phyloP scores from a whole-genome alignment of 2,797 vertebrate genomes.

The Glossophaga mutica region DNA sequence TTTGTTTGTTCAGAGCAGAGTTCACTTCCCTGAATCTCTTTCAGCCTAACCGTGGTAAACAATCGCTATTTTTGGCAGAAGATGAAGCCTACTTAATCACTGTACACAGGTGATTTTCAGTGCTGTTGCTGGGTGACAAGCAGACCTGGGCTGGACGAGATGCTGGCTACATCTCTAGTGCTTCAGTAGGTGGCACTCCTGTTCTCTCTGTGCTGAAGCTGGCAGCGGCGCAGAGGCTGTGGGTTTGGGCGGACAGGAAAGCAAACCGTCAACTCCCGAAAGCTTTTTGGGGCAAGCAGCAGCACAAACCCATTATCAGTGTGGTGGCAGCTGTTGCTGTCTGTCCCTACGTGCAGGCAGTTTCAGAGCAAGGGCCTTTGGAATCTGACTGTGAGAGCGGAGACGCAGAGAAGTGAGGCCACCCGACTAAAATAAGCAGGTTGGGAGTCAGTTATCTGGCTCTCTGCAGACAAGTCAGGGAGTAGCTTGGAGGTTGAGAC shows the following conservation, averaged over 20 bases:
- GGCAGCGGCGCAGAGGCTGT: background rate
- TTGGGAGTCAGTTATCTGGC: background rate
- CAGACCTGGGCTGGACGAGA: background rate
- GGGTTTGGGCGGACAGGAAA: background rate
- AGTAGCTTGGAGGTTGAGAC: background rate
- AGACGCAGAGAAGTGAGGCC: background rate
- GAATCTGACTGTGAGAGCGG: background rate
- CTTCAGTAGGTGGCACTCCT: slow-evolving; percentile 68
- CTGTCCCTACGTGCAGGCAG: background rate
- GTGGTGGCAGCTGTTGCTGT: background rate
- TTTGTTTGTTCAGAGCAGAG: slow-evolving; percentile 28
- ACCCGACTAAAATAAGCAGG: background rate
- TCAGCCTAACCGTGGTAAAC: background rate
- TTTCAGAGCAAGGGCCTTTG: background rate
- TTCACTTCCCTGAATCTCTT: slow-evolving; percentile 21
- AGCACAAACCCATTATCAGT: background rate
- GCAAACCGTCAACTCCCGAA: background rate
- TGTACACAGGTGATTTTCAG: slow-evolving; percentile 11
- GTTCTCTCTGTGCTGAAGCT: slow-evolving; percentile 49
- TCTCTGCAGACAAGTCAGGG: background rate
- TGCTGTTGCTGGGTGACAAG: background rate
- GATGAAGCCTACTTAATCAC: background rate
- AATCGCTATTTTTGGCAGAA: background rate
- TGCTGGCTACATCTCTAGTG: background rate
- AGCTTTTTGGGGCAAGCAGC: background rate